These are phyloP conservation scores for Polypedilum pembai DNA, from an alignment of 1,140 invertebrate genomes.

Conservation along the genomic window DNA sequence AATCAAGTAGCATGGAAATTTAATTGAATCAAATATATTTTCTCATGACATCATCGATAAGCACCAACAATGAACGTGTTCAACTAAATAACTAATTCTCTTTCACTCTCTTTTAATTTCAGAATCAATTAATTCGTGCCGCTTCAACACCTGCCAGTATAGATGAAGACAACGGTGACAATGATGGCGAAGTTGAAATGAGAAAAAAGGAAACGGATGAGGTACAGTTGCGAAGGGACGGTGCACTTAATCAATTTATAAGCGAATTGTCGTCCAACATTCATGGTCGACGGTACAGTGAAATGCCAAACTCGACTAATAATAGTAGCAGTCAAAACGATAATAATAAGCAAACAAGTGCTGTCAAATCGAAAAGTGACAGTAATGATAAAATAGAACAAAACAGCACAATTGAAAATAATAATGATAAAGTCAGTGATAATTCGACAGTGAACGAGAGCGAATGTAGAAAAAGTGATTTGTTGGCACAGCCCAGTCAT, in stretches of 20 bases:
- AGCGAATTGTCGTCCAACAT: conserved; percentile 55
- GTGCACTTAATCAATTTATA: conserved; percentile 55
- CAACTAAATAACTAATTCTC: neutral
- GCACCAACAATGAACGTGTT: neutral
- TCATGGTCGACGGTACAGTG: conserved; percentile 33
- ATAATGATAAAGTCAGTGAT: conserved; percentile 26
- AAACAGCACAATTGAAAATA: conserved; percentile 32
- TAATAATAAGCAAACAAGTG: neutral
- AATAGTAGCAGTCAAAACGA: conserved; percentile 1
- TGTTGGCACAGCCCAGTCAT: conserved; percentile 53
- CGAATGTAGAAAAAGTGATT: conserved; percentile 9
- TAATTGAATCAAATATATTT: neutral
- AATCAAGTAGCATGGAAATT: neutral
- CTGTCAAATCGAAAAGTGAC: neutral
- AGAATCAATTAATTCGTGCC: conserved; percentile 23
- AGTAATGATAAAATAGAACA: conserved; percentile 39
- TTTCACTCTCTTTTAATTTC: neutral
- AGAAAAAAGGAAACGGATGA: conserved; percentile 38
- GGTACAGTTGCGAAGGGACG: conserved; percentile 43
- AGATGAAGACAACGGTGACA: conserved; percentile 31
- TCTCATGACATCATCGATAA: neutral
- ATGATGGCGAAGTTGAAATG: conserved; percentile 44
- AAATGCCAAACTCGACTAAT: neutral
- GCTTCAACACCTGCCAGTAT: conserved; percentile 22
- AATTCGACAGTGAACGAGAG: neutral